Evolutionary conservation across 2,797 vertebrate genomes (phyloP).

Genomic region (Sciurus carolinensis): DNA sequence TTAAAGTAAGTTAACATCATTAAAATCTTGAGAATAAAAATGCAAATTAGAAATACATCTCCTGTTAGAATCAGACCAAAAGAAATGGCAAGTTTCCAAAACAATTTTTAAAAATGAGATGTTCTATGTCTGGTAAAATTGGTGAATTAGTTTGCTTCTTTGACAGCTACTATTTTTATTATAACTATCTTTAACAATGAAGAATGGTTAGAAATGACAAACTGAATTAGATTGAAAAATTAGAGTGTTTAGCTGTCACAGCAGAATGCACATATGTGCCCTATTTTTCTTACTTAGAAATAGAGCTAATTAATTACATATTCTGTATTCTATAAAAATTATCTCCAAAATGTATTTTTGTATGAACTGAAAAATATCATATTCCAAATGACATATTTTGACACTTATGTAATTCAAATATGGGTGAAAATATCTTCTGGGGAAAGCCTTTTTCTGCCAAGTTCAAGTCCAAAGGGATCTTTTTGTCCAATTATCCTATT

Average conservation of each 20-base stretch:
- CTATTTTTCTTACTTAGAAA: constrained; percentile 51
- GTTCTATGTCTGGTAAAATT: background rate
- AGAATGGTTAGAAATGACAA: background rate
- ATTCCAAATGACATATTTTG: constrained; percentile 68
- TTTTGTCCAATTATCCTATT: background rate
- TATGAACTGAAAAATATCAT: constrained; percentile 57
- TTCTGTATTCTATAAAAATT: constrained; percentile 64
- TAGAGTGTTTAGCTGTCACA: background rate
- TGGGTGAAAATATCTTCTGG: constrained; percentile 54
- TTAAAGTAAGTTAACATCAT: background rate
- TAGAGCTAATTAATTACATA: constrained; percentile 73
- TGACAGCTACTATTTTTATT: background rate
- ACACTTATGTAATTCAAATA: constrained; percentile 50
- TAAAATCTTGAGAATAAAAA: background rate
- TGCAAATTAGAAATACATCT: too few relatives aligned
- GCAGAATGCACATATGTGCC: constrained; percentile 18
- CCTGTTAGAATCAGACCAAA: too few relatives aligned
- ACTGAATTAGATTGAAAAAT: background rate
- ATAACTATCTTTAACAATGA: constrained; percentile 3
- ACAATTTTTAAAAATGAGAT: background rate
- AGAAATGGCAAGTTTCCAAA: too few relatives aligned
- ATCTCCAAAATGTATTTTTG: constrained; percentile 51
- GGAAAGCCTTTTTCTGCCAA: constrained; percentile 33
- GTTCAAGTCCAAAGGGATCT: constrained; percentile 8
- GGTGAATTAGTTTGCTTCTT: background rate